Evolutionary conservation across 2,888 invertebrate genomes (phyloP), one percentile per base, ranked within the genome.

Genomic region (Pyrochroa serraticornis): DNA sequence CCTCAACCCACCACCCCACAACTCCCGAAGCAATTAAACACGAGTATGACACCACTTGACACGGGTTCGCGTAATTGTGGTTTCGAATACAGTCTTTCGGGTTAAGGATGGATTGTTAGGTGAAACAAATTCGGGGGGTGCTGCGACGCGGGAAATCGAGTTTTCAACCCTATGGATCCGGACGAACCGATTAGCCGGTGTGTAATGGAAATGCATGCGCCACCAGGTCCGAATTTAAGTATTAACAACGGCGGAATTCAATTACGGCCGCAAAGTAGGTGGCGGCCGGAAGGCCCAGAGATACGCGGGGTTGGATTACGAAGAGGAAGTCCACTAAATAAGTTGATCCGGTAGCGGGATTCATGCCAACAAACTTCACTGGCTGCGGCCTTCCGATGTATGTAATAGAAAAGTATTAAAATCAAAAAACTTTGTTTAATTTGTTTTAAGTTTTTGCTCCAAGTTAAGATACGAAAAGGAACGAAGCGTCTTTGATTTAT

Each of bases 31-130:
- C 60, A 56, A 56, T 60, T 60, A 60, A 60, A 55, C 47, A 55
- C 51, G 48, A 60, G 60, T 60, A 60, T 60, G 52, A 60, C 42
- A 51, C 60, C 55, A 60, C 60, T 60, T 55, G 60, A 60, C 60
- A 60, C 56, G 56, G 60, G 60, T 52, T 56, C 48, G 33, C 34
- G 51, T 56, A 56, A 60, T 60, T 60, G 54, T 41, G 39, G 50
- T 33, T 49, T 38, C 36, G 54, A 59, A 55, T 50, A 54, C 38
- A 55, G 54, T 50, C 45, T 54, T 54, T 55, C 54, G 45, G 30
- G 35, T 58, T 53, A 49, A 47, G 22, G 43, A 52, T 41, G 51
- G 41, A 44, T 42, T 51, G 46, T 41, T 49, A 48, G 30, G 14
- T 43, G 43, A 7, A 33, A 44, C 44, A 12, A 44, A 33, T 44